These are phyloP conservation scores for Chromis chromis DNA, from an alignment of 2,797 vertebrate species.

Conservation along the genomic window DNA sequence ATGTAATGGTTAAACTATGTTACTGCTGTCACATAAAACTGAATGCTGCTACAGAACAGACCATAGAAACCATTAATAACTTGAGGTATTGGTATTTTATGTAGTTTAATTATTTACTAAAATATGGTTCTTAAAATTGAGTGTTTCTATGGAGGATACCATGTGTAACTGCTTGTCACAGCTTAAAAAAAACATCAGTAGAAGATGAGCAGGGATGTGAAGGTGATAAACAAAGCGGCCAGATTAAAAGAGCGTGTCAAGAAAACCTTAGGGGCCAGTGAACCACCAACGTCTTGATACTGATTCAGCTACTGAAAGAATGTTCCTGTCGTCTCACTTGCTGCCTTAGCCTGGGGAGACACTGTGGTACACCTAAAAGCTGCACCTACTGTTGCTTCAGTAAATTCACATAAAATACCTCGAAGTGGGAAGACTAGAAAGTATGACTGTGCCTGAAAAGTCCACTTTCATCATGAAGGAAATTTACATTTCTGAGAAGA, in stretches of 20 bases:
- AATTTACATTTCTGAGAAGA: background rate
- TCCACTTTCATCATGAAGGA: background rate
- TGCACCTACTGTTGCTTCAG: conserved; percentile 3
- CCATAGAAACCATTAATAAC: background rate
- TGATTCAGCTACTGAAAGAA: background rate
- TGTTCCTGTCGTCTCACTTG: background rate
- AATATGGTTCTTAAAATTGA: no score
- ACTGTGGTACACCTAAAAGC: background rate
- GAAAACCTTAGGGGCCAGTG: background rate
- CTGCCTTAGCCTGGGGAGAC: background rate
- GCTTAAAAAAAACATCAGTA: no score
- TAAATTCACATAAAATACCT: conserved; percentile 15
- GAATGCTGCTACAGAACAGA: background rate
- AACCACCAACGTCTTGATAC: background rate
- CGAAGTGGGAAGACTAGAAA: background rate
- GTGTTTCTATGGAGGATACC: no score
- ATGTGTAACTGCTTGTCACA: no score
- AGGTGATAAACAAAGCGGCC: background rate
- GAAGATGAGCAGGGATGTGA: no score
- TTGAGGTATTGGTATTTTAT: background rate
- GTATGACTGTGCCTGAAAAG: conserved; percentile 13
- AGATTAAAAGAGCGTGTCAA: background rate
- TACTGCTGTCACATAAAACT: background rate
- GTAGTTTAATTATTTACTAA: no score
- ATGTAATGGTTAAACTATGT: no score